Evolutionary conservation across 2,888 invertebrate species (phyloP).

Genomic region (Orthosia incerta): DNA sequence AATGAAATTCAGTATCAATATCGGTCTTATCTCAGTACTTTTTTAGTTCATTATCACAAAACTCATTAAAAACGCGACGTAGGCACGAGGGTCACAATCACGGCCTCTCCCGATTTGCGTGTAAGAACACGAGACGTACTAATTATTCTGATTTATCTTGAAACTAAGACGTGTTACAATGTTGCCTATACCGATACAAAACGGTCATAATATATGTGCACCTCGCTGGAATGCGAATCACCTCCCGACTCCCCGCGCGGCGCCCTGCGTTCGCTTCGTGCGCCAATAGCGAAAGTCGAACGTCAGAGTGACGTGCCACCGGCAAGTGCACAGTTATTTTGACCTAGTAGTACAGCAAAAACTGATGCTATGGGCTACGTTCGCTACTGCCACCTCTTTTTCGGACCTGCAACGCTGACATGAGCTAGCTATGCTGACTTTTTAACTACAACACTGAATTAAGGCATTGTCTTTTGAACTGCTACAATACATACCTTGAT

Average conservation of each 20-base stretch:
- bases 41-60: conserved; percentile 12
- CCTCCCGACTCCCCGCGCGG: too few relatives aligned
- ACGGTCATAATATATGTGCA: too few relatives aligned
- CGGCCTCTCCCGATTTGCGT: conserved; percentile 40
- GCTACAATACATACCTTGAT: neutral
- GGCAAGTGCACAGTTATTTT: too few relatives aligned
- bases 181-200: neutral
- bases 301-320: too few relatives aligned
- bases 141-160: conserved; percentile 21
- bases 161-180: conserved; percentile 16
- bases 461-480: neutral
- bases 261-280: too few relatives aligned
- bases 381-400: too few relatives aligned
- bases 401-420: too few relatives aligned
- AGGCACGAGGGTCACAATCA: conserved; percentile 26
- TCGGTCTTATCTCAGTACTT: neutral
- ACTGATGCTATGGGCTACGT: neutral
- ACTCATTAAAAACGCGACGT: conserved; percentile 11
- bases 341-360: too few relatives aligned
- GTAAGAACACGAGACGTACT: conserved; percentile 29
- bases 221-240: too few relatives aligned
- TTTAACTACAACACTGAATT: too few relatives aligned
- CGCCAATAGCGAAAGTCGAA: too few relatives aligned
- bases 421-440: too few relatives aligned
- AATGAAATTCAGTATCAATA: neutral